Evolutionary conservation across 23 tunicate genomes (phyloP), one percentile per base, ranked within the genome.

Genomic region (Halocynthia aurantium): DNA sequence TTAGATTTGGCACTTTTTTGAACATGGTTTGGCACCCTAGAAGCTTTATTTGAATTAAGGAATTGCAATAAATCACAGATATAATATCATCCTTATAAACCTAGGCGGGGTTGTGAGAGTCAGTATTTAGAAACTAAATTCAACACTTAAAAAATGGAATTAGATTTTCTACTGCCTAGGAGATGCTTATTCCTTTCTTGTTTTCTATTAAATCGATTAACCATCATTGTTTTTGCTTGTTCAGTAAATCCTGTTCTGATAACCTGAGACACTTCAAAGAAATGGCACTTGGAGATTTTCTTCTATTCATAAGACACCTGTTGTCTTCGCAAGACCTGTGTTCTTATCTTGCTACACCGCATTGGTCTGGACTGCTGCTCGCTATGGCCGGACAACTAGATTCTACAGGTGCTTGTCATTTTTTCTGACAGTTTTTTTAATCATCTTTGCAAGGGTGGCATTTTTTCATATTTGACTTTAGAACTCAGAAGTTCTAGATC

Each of bases 241-340:
- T 17, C 22, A 15, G 10, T 0, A 21, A 71, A 11, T 10, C 19
- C 18, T 56, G 61, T 22, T 12, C 80, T 20, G 11, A 31, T 10
- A 50, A 65, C 51, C 10, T 70, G 58, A 80, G 85, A 13, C 84
- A 81, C 51, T 52, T 52, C 13, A 20, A 84, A 61, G 98, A 93
- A 57, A 76, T 65, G 10, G 77, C 94, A 0, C 76, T 94, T 18
- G 99, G 95, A 21, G 95, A 86, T 76, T 70, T 84, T 57, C 75
- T 94, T 7, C 87, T 85, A 7, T 88, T 94, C 69, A 86, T 85
- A 40, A 86, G 86, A 8, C 62, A 80, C 63, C 61, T 94, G 53
- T 53, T 94, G 9, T 94, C 95, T 52, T 81, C 84, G 61, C 77
- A 84, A 62, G 70, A 77, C 69, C 72, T 94, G 71, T 86, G 87